Percentiles rank a stretch among this genome's conserved stretches.
Conservation (phyloP, 2,797 vertebrate species). For the Crypturellus tataupa region DNA sequence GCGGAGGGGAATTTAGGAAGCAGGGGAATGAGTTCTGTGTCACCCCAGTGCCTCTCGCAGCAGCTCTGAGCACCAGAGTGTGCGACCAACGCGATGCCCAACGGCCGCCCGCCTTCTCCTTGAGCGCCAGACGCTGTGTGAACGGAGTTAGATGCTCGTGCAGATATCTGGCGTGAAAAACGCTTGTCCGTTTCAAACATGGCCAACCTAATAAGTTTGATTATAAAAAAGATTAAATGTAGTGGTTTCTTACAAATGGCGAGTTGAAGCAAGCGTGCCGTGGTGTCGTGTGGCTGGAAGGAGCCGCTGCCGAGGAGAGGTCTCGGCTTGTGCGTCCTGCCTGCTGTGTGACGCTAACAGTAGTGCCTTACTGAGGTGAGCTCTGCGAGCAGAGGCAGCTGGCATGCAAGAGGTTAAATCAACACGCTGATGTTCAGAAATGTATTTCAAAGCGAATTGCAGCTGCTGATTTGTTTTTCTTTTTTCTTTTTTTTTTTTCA, state of each 20-base stretch:
- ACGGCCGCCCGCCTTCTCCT: neutral
- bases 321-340: neutral
- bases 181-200: fast-evolving
- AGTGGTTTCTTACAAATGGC: fast-evolving
- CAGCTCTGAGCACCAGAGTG: neutral
- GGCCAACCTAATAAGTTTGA: neutral
- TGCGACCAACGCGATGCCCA: fast-evolving
- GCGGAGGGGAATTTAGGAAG: neutral
- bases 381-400: neutral
- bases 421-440: neutral
- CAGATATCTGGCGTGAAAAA: neutral
- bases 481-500: too few relatives aligned
- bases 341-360: neutral
- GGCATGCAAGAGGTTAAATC: neutral
- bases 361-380: neutral
- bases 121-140: neutral
- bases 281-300: neutral
- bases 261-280: neutral
- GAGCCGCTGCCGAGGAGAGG: neutral
- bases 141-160: neutral
- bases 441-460: slow-evolving; percentile 45
- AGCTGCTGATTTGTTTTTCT: neutral
- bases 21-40: neutral
- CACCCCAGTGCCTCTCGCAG: fast-evolving
- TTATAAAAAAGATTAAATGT: neutral